Base-by-base conservation (phyloP, 2,888 invertebrate genomes). In the Seladonia tumulorum region DNA sequence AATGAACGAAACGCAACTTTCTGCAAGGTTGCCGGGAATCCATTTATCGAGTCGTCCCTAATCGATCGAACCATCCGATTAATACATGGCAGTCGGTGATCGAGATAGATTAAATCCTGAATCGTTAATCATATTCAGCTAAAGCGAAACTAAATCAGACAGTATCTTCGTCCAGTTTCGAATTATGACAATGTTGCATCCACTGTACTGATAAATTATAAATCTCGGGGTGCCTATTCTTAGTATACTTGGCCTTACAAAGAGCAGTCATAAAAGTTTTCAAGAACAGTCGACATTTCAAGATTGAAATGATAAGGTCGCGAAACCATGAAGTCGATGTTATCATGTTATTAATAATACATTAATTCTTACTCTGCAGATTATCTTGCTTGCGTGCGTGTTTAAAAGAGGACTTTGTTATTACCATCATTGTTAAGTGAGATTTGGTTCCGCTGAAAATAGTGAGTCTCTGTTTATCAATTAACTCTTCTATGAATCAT, bases 21-120 rank as follows among this genome's bases (percentile, higher is more conserved):
- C 8, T 45, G 12, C 76, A 81, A 88, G 76, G 87, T 73, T 89
- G 70, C 16, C 66, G 22, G 14, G n/a, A 60, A 75, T 53, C 76
- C 49, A 66, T 68, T 72, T 71, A 22, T 2, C 35, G 39, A 45
- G 47, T 22, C 45, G 22, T 16, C 57, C 25, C 57, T n/a, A 57
- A 70, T n/a, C 22, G 35, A 73, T 68, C 35, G 25, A 8, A 35
- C 29, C 47, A 35, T n/a, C 22, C 35, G 45, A 7, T 68, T 39
- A 49, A 49, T 39, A 68, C 29, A 29, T 63, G 29, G n/a, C n/a
- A n/a, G 70, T 35, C 4, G 29, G 29, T 70, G 70, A n/a, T 70
- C 42, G 39, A 70, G 42, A n/a, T n/a, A 5, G 39, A 42, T 42
- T n/a, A 70, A 70, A 70, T 42, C 7, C 2, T n/a, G n/a, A 39